A percentile compares a stretch with the other conserved stretches of the same genome.
Evolutionary conservation across 2,797 vertebrate species (phyloP).

Genomic region (Eulemur coronatus): DNA sequence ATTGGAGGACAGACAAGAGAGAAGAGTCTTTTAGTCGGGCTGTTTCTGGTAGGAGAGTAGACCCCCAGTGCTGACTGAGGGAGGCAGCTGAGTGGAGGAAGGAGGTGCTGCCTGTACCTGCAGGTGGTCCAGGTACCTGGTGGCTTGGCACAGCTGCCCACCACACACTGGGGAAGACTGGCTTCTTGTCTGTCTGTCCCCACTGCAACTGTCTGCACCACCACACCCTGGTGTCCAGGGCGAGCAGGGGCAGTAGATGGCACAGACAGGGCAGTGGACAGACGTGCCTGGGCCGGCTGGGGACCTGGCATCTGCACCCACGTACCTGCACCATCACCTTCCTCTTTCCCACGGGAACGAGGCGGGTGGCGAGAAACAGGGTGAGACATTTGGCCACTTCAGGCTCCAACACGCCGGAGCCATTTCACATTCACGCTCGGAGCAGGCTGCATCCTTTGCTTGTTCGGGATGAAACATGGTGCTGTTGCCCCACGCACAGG

Average conservation of each 20-base stretch:
- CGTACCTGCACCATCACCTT: rapidly evolving
- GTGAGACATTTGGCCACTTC: neutral
- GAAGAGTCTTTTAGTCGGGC: neutral
- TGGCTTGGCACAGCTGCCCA: neutral
- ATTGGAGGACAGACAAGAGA: neutral
- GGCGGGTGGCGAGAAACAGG: neutral
- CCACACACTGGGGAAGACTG: neutral
- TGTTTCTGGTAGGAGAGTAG: neutral
- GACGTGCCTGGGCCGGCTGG: neutral
- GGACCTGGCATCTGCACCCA: neutral
- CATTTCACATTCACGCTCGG: neutral
- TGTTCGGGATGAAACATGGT: neutral
- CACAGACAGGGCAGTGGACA: neutral
- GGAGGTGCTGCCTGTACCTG: neutral
- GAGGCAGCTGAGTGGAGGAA: neutral
- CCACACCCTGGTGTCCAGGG: rapidly evolving
- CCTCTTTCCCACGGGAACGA: conserved; percentile 43
- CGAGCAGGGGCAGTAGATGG: neutral
- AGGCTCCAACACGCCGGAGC: neutral
- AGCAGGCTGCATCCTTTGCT: neutral
- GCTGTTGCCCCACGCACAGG: too few relatives aligned
- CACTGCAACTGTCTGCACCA: neutral
- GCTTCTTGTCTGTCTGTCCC: neutral
- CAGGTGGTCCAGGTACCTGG: neutral
- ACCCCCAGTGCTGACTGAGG: neutral